Evolutionary conservation across 2,113 vertebrate species (phyloP).

Genomic region (Pseudopipra pipra): DNA sequence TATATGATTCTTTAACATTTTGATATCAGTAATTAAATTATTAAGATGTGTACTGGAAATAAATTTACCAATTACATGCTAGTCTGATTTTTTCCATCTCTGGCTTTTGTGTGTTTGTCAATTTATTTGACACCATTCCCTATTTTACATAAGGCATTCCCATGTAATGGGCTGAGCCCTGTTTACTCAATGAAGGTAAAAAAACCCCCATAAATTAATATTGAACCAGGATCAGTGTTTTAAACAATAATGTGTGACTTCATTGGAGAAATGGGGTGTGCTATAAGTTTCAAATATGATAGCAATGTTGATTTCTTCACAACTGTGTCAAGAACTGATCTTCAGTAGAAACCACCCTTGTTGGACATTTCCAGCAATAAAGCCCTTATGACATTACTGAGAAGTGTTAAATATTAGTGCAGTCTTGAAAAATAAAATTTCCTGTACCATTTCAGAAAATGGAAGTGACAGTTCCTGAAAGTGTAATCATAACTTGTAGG

Average conservation of each 20-base stretch:
- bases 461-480: neutral
- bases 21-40: neutral
- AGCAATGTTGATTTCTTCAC: neutral
- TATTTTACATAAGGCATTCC: neutral
- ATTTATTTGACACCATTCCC: neutral
- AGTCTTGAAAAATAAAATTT: neutral
- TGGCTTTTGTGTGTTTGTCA: neutral
- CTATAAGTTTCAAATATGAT: neutral
- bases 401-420: neutral
- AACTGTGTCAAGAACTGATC: neutral
- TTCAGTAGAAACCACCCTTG: neutral
- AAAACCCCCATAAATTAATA: neutral
- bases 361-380: neutral
- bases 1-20: neutral
- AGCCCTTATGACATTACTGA: neutral
- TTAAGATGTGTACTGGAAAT: neutral
- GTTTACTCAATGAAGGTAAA: neutral
- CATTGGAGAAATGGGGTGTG: neutral
- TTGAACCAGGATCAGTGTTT: neutral
- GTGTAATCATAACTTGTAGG: neutral
- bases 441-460: neutral
- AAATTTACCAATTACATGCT: neutral
- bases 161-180: neutral
- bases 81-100: neutral
- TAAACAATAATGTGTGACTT: neutral